Conservation (phyloP, 2,888 invertebrate genomes). For the Polymixis flavicincta region DNA sequence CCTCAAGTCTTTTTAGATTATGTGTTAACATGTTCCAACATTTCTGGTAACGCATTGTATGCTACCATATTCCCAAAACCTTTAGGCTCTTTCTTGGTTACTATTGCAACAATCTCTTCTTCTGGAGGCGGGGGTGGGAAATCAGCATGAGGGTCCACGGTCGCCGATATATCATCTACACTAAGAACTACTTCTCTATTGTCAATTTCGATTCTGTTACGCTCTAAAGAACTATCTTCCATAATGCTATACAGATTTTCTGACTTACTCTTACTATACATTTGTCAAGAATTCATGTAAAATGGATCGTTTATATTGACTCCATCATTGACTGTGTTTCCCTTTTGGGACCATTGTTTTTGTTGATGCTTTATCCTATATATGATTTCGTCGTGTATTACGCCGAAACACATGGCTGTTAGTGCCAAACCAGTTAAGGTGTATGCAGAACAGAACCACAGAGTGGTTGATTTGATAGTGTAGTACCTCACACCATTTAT, state of each 20-base stretch:
- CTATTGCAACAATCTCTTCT: conserved; percentile 88
- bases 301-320: conserved; percentile 92
- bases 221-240: conserved; percentile 87
- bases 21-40: conserved; percentile 87
- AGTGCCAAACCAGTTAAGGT: conserved; percentile 96
- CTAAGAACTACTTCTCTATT: conserved; percentile 89
- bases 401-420: conserved; percentile 97
- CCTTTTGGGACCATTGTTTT: conserved; percentile 91
- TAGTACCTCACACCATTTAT: conserved; percentile 89
- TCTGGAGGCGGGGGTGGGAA: conserved; percentile 85
- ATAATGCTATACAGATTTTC: conserved; percentile 91
- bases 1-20: conserved; percentile 72
- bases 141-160: conserved; percentile 79
- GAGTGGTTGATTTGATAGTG: conserved; percentile 92
- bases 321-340: conserved; percentile 92
- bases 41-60: conserved; percentile 88
- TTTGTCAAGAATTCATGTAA: conserved; percentile 94
- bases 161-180: conserved; percentile 87
- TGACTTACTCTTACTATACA: conserved; percentile 90
- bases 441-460: conserved; percentile 97
- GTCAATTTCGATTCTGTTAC: conserved; percentile 87
- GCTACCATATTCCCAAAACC: conserved; percentile 89
- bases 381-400: conserved; percentile 96
- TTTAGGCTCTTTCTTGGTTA: conserved; percentile 89
- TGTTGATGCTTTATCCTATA: conserved; percentile 94